Base-by-base conservation (phyloP, 1,140 invertebrate genomes). In the Ostrea denselamellosa region DNA sequence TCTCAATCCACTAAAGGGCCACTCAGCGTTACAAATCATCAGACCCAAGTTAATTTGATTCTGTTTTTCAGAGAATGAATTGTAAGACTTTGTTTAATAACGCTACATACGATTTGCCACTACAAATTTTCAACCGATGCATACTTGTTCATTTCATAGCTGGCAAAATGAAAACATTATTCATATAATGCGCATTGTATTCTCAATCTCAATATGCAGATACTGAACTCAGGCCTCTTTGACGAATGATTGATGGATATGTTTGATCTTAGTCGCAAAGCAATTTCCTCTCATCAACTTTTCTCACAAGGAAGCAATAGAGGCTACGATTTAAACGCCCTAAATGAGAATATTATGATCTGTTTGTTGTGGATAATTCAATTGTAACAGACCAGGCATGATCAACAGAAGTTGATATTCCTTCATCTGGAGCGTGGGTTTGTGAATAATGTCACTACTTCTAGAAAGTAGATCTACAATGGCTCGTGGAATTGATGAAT, bases 271-370 rank as follows among this genome's bases (percentile, higher is more conserved):
- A 28, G 68, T 9, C 28, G 28, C 22, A 14, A 9, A 77, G 14
- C 17, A 62, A 62, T 62, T 62, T 62, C 56, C 28, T 34, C 68
- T n/a, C 22, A 77, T 77, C 68, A 77, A 77, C 68, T 77, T 77
- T 25, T 77, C 28, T 68, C 65, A 77, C 28, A 28, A 25, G 25
- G 68, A 34, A 77, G 4, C 68, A 77, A 25, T 17, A 17, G 14
- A 19, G 58, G 58, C 58, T 5, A 17, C 14, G n/a, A 77, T 9
- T 28, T 25, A 77, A 22, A 77, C 25, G 68, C 4, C 68, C 68
- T 28, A 71, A 34, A 71, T 71, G 28, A 9, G 9, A 28, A 77
- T 25, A 77, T 77, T 77, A 9, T 77, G 68, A 77, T 77, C 68
- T 28, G 10, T 14, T 14, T 77, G 65, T 12, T 12, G 22, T 34